phyloP scores from a whole-genome alignment of 2,113 vertebrate species.

The Ammospiza caudacuta region DNA sequence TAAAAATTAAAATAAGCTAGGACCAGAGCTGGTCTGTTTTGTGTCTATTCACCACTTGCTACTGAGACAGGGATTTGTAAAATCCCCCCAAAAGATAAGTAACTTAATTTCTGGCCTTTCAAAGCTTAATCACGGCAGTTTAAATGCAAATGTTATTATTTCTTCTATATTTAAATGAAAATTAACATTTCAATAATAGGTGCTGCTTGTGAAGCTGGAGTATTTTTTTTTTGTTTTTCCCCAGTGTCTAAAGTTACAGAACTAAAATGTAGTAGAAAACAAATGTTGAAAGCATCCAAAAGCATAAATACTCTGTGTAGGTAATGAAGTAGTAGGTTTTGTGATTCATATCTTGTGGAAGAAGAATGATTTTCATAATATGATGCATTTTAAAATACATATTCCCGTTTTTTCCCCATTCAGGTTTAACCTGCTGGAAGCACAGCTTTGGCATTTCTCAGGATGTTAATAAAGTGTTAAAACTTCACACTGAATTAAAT shows the following conservation, averaged over 20 bases:
- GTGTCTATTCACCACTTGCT: background rate
- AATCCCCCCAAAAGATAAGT: conserved; percentile 21
- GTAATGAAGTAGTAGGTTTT: background rate
- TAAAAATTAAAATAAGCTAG: background rate
- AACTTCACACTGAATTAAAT: background rate
- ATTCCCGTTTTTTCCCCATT: background rate
- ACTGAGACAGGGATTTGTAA: conserved; percentile 18
- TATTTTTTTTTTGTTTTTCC: background rate
- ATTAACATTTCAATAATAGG: background rate
- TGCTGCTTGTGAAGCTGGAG: background rate
- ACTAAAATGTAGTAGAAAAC: background rate
- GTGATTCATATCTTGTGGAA: background rate
- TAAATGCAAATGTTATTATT: conserved; percentile 34
- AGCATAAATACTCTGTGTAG: accelerated
- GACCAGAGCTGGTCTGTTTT: background rate
- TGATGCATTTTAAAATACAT: background rate
- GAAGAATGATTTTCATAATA: background rate
- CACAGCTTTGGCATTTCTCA: background rate
- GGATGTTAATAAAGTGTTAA: background rate
- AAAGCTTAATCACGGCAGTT: background rate
- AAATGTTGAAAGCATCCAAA: background rate
- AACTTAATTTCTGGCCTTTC: conserved; percentile 26
- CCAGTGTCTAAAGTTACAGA: background rate
- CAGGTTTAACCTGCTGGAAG: background rate
- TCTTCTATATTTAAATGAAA: conserved; percentile 28